Base-by-base conservation (phyloP, 2,797 vertebrate genomes). In the Lagodon rhomboides region DNA sequence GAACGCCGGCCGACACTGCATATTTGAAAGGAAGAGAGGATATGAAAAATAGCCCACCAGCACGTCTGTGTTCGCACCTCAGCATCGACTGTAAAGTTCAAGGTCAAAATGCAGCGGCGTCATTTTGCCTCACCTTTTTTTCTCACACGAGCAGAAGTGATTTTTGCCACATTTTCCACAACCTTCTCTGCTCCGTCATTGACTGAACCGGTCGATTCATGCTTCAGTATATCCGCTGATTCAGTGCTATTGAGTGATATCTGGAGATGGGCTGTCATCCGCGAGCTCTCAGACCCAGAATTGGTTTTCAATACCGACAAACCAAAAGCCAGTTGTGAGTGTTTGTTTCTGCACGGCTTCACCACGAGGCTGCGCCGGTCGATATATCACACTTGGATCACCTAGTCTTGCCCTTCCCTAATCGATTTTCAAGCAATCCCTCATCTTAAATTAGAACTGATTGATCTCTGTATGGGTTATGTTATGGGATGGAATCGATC, bases 211-310 rank as follows among this genome's bases (percentile, higher is more conserved):
- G 76, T 69, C 44, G 60, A 67, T 82, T 58, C 3, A 12, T 63
- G 64, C 67, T 61, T 62, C 53, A 15, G 9, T 64, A 56, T 82
- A 56, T 82, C 9, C 0, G 54, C 77, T 75, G 75, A 82, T 76
- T 78, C 51, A 59, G 70, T 60, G 65, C 38, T 59, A 51, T 59
- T 3, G 58, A 75, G 12, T 46, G 70, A 64, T 73, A 56, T 88
- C 82, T 67, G 27, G 60, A 74, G 70, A 80, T 53, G 38, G 34
- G 62, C 58, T 77, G 68, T 43, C 75, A 23, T 68, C 62, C 58
- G 65, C 41, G 4, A 67, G 30, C 65, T 51, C 47, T 75, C 46
- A 1, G 23, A 7, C 22, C 59, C 66, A 43, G 6, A 76, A 54
- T 53, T 68, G 68, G 4, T 81, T 81, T 82, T 77, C 62, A 54